phyloP scores from a whole-genome alignment of 1,140 invertebrate genomes.

The Augochlora pura region DNA sequence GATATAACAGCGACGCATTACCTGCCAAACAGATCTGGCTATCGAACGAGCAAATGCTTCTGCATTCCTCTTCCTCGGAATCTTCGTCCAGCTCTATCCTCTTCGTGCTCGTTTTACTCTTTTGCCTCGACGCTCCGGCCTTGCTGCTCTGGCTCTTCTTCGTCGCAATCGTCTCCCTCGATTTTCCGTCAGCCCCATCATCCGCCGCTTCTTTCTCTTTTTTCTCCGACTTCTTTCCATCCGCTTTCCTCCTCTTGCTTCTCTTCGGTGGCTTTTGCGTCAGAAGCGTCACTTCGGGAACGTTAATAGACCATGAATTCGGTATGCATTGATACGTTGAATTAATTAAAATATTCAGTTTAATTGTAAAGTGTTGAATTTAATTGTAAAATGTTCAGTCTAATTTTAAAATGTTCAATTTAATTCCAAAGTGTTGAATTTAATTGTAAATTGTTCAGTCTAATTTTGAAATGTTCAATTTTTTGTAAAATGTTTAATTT shows the following conservation, averaged over 20 bases:
- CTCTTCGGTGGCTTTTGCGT: background rate
- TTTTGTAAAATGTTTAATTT: too few relatives aligned
- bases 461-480: too few relatives aligned
- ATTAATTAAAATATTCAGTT: too few relatives aligned
- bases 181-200: too few relatives aligned
- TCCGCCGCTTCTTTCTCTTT: background rate
- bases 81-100: background rate
- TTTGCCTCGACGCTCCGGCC: background rate
- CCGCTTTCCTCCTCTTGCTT: background rate
- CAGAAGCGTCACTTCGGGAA: background rate
- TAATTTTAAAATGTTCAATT: too few relatives aligned
- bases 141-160: background rate
- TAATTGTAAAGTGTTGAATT: too few relatives aligned
- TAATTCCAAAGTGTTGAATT: too few relatives aligned
- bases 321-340: too few relatives aligned
- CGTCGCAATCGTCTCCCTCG: conserved; percentile 4
- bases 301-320: too few relatives aligned
- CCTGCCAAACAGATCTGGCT: conserved; percentile 58
- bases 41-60: conserved; percentile 62
- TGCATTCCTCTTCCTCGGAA: conserved; percentile 21
- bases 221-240: background rate
- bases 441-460: too few relatives aligned
- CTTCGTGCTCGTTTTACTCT: conserved; percentile 23
- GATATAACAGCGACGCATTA: conserved; percentile 19
- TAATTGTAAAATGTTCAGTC: too few relatives aligned